These are phyloP conservation scores for Bombylius discolor DNA, from an alignment of 2,888 invertebrate species.

Conservation along the genomic window DNA sequence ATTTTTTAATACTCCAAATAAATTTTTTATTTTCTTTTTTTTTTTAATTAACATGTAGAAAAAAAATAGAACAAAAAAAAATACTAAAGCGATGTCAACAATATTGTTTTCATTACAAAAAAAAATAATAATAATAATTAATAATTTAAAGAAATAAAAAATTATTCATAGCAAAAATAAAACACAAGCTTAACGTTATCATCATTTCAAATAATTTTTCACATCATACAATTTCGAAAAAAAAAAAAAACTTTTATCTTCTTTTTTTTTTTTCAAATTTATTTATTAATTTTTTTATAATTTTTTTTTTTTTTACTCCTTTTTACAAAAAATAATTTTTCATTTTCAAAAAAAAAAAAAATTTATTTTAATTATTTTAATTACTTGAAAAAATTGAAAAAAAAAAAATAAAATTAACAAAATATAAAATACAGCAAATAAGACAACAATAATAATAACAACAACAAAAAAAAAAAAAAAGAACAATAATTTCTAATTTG, in stretches of 20 bases:
- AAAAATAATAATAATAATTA: conserved; percentile 12
- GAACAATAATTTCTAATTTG: conserved; percentile 21
- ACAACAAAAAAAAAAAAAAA: background rate
- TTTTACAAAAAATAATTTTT: background rate
- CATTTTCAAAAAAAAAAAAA: background rate
- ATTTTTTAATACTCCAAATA: too few relatives aligned
- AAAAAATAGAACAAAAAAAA: too few relatives aligned
- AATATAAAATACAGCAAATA: background rate
- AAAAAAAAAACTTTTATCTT: too few relatives aligned
- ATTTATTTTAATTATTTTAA: background rate
- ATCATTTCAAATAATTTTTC: background rate
- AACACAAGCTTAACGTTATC: conserved; percentile 1
- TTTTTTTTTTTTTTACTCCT: background rate
- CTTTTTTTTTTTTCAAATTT: too few relatives aligned
- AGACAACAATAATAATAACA: background rate
- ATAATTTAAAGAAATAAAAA: conserved; percentile 8
- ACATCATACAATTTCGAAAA: too few relatives aligned
- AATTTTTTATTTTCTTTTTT: too few relatives aligned
- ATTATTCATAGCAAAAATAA: conserved; percentile 9
- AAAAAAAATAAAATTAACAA: background rate
- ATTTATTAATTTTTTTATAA: too few relatives aligned
- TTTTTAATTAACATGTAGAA: background rate
- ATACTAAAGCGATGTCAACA: conserved; percentile 35
- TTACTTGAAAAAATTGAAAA: background rate
- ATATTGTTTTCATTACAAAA: conserved; percentile 22